Evolutionary conservation across 1,140 invertebrate genomes (phyloP), one percentile per base, ranked within the genome.

Genomic region (Aleiodes sp.): DNA sequence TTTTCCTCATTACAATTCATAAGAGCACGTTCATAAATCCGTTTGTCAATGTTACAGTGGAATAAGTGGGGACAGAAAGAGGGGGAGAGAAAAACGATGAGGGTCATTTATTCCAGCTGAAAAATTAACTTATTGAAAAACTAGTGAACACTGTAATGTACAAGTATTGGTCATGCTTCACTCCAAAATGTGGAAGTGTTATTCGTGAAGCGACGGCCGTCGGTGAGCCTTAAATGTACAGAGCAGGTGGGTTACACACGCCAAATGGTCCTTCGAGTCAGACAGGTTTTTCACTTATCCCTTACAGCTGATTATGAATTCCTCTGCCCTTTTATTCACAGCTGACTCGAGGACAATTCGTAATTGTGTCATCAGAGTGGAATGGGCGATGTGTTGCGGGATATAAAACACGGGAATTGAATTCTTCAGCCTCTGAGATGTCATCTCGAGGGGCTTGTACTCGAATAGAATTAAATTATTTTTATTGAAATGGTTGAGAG

Each of bases 161-260:
- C 10, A 35, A 14, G 33, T 24, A 57, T 33, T 19, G 26, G 28
- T 33, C 9, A 46, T 63, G 39, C 63, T 69, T 69, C 39, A 62
- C 59, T 41, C 57, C n/a, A 37, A 21, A 59, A 62, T 41, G 59
- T 62, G 65, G n/a, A 39, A 29, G 24, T 46, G 12, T 46, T 52
- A 19, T 41, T 24, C 62, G 19, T 26, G 67, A 37, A 65, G 68
- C 72, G 72, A 73, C 72, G 72, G 72, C 72, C 72, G 72, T 68
- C 72, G 72, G 31, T 19, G 14, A 14, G 41, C 43, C 33, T 68
- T 63, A 29, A 52, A 8, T 43, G 37, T 1, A 43, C 6, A 8
- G 63, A 41, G 64, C 70, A 71, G 60, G 70, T 65, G 70, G 21
- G 21, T 24, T 21, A 52, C 46, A 52, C 41, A 52, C 46, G 39